Base-by-base conservation (phyloP, 2,113 vertebrate genomes). In the Capreolus pygargus region DNA sequence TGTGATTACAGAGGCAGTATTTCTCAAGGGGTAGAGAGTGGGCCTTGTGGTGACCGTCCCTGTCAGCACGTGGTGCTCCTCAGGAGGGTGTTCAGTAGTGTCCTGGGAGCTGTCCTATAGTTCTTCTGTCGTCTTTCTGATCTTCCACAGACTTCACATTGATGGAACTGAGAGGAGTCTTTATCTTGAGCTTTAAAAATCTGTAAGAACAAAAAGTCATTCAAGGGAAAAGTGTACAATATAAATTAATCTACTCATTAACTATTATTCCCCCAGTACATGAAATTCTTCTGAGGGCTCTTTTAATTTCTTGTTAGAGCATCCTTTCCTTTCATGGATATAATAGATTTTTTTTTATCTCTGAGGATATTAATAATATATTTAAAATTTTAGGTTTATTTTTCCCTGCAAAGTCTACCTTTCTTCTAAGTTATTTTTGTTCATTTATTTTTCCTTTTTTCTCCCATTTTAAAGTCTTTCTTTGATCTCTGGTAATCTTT, bases 381-480 rank as follows among this genome's bases (percentile, higher is more conserved):
- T 94, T 97, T 86, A 58, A 85, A 95, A 30, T 11, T 47, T 97
- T 89, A 57, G 45, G 47, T 57, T 89, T n/a, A 33, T 60, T 92
- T 81, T 91, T 7, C 19, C 15, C 61, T 91, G 17, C 9, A 78
- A 94, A 82, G 45, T 67, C 54, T 64, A 55, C 7, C 25, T 89
- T 91, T 74, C 10, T 11, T 94, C 30, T 81, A 27, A 47, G 1
- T 45, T 67, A 88, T n/a, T 90, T 83, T 91, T 82, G 1, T 82
- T 95, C n/a, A 5, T 27, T 70, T 64, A 86, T 61, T 96, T 83
- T 64, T 33, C 19, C 78, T 19, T 91, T 19, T 86, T 85, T 83
- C 58, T 91, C 64, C 57, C 11, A n/a, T 89, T 90, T 86, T 64
- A 57, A 58, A 82, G 54, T 54, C 52, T 96, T 27, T 27, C n/a